Conservation (phyloP, 2,888 invertebrate species). For the Lottia gigantea region DNA sequence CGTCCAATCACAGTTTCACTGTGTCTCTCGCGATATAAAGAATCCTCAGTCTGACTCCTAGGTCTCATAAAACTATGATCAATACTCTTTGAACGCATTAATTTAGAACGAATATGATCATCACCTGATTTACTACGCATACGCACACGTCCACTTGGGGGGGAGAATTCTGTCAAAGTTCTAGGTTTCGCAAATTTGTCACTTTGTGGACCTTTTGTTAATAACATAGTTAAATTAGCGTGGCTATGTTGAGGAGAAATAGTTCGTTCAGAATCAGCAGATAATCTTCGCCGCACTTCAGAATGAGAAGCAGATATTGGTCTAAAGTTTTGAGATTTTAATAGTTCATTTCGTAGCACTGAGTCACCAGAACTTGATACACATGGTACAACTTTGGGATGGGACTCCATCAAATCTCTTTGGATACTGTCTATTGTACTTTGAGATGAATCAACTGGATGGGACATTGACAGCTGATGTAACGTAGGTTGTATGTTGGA, state of each 20-base stretch:
- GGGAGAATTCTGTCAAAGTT: not conserved
- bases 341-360: not conserved
- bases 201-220: slow-evolving; percentile 19
- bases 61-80: slow-evolving; percentile 55
- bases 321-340: not conserved
- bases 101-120: slow-evolving; percentile 38
- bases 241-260: slow-evolving; percentile 18
- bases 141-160: slow-evolving; percentile 26
- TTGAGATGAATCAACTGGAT: not conserved
- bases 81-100: slow-evolving; percentile 48
- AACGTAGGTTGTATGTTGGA: not conserved
- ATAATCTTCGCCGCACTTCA: slow-evolving; percentile 51
- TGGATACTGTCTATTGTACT: not conserved
- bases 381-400: not conserved
- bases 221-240: slow-evolving; percentile 24
- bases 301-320: slow-evolving; percentile 36
- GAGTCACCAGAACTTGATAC: not conserved
- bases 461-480: not conserved
- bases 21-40: slow-evolving; percentile 44
- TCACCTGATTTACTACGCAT: slow-evolving; percentile 59
- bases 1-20: slow-evolving; percentile 37
- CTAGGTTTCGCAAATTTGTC: not conserved
- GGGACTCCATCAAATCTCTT: slow-evolving; percentile 3
- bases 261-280: slow-evolving; percentile 34
- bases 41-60: slow-evolving; percentile 53